Evolutionary conservation across 2,113 vertebrate species (phyloP), one percentile per base, ranked within the genome.

Genomic region (Dolichallabes microphthalmus): DNA sequence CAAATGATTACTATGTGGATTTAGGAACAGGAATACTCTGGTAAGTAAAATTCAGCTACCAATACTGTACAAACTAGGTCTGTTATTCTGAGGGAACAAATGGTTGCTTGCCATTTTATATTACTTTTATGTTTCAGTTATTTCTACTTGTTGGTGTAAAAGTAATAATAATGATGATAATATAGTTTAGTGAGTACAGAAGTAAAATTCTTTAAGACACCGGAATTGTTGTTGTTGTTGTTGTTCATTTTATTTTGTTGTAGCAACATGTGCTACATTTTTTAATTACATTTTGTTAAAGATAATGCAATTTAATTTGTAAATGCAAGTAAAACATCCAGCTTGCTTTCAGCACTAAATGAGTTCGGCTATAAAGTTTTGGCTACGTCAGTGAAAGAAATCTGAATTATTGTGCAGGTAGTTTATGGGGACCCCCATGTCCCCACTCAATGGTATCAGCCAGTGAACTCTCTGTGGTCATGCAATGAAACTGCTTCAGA

Each of bases 401-500:
- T 83, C 27, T 87, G 73, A 71, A 78, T 55, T 53, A 60, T 84
- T 82, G 27, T 84, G n/a, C 4, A 61, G n/a, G 78, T 84, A 88
- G 88, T 89, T 85, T 84, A 80, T 80, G 73, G 84, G 90, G 84
- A 87, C 92, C 92, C 91, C 92, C 90, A 35, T 86, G 89, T 87
- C 32, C 30, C 85, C 84, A 61, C 89, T 83, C 83, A 87, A 87
- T 92, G 92, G 91, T 93, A 85, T 88, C 88, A 90, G 91, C 92
- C 86, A 84, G 87, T 93, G 91, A 93, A 93, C 92, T 92, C 89
- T 90, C 90, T 86, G 86, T 92, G 93, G 90, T 89, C 92, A 90
- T 80, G 91, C 88, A 87, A 71, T 84, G 84, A 83, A 90, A 89
- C 90, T 86, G 85, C 91, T 89, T 92, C 89, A 87, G 88, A 92